Evolutionary conservation across 2,113 vertebrate genomes (phyloP).

Genomic region (Seriola dumerili): DNA sequence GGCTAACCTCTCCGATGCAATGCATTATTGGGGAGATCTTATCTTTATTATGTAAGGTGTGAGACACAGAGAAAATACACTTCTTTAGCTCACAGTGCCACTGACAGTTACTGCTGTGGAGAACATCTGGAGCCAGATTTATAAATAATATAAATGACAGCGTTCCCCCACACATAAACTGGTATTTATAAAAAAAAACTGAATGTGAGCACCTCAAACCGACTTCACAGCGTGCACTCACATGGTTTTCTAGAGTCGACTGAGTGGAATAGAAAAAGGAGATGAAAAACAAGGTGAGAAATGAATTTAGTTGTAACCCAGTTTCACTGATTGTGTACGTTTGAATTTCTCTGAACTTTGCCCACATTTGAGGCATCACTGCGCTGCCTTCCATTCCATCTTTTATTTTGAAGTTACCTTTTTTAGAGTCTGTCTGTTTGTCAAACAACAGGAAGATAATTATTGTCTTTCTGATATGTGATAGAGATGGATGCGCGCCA

Average conservation of each 20-base stretch:
- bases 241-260: too few relatives aligned
- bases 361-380: too few relatives aligned
- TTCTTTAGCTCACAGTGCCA: neutral
- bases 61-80: conserved; percentile 33
- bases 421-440: too few relatives aligned
- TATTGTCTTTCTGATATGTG: too few relatives aligned
- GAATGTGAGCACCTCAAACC: neutral
- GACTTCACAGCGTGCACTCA: too few relatives aligned
- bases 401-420: too few relatives aligned
- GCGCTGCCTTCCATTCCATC: too few relatives aligned
- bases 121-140: conserved; percentile 33
- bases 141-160: conserved; percentile 26
- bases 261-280: neutral
- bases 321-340: too few relatives aligned
- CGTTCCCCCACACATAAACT: neutral
- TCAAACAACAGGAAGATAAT: too few relatives aligned
- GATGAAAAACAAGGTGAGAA: neutral
- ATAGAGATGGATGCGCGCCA: too few relatives aligned
- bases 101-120: conserved; percentile 25
- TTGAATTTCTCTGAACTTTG: too few relatives aligned
- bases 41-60: conserved; percentile 2
- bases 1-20: conserved; percentile 16
- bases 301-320: too few relatives aligned
- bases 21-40: conserved; percentile 14
- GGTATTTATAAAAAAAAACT: neutral